phyloP scores from a whole-genome alignment of 2,888 invertebrate genomes.

The Rhabditoides inermis region DNA sequence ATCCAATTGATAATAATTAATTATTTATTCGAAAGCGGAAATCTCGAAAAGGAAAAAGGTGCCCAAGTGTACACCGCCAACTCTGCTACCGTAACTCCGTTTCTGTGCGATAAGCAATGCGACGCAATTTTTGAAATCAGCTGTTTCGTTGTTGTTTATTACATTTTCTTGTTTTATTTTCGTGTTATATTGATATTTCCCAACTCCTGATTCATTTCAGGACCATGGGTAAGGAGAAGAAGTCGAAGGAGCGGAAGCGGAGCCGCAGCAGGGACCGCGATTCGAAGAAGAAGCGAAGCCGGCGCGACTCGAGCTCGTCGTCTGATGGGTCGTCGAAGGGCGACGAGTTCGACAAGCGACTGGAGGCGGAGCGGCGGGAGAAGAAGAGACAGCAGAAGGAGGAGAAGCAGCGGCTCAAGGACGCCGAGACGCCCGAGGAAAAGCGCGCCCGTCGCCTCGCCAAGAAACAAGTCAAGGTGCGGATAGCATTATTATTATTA shows the following conservation, averaged over 20 bases:
- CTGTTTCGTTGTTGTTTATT: background rate
- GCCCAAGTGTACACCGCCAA: background rate
- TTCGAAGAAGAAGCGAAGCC: background rate
- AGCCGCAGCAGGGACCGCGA: background rate
- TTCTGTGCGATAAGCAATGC: background rate
- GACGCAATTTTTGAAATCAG: background rate
- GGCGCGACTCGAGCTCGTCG: background rate
- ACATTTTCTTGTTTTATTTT: background rate
- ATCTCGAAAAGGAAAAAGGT: background rate
- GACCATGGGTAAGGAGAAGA: slow-evolving; percentile 16
- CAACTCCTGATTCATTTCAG: background rate
- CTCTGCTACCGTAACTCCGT: background rate
- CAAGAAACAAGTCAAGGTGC: slow-evolving; percentile 73
- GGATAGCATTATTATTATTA: slow-evolving; percentile 22
- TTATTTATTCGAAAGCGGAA: too few relatives aligned
- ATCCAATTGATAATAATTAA: too few relatives aligned
- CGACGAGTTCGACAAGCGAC: slow-evolving; percentile 1
- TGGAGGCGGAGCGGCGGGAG: slow-evolving; percentile 14
- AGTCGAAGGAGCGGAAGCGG: slow-evolving; percentile 7
- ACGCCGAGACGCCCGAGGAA: slow-evolving; percentile 87
- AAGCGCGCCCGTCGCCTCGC: slow-evolving; percentile 73
- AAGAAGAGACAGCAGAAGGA: slow-evolving; percentile 25
- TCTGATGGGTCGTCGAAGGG: slow-evolving; percentile 2
- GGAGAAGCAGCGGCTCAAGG: slow-evolving; percentile 62
- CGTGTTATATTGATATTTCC: background rate